phyloP scores from a whole-genome alignment of 2,797 vertebrate genomes.

The Enteromius anoplus region DNA sequence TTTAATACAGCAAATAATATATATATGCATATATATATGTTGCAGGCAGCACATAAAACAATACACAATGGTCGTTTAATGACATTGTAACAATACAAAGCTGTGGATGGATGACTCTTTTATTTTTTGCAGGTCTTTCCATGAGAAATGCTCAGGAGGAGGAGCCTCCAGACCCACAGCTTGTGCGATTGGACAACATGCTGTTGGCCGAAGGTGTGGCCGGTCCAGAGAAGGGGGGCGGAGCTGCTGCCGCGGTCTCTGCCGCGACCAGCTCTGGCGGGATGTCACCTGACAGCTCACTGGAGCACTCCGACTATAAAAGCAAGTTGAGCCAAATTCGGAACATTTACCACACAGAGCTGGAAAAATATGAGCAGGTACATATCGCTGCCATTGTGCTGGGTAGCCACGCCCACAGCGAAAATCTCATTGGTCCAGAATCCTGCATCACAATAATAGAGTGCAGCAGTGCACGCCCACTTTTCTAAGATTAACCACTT shows the following conservation, averaged over 20 bases:
- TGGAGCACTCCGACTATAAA: slow-evolving; percentile 95
- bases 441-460: slow-evolving; percentile 8
- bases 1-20: neutral
- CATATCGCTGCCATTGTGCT: slow-evolving; percentile 10
- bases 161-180: slow-evolving; percentile 90
- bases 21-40: neutral
- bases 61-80: neutral
- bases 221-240: slow-evolving; percentile 90
- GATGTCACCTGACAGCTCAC: slow-evolving; percentile 89
- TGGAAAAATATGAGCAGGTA: slow-evolving; percentile 97
- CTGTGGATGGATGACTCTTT: neutral
- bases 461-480: neutral
- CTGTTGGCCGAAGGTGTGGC: slow-evolving; percentile 92
- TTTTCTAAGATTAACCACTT: neutral
- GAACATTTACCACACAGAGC: slow-evolving; percentile 93
- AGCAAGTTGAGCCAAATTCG: slow-evolving; percentile 95
- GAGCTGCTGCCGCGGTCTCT: slow-evolving; percentile 86
- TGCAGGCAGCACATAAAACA: neutral
- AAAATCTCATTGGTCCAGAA: slow-evolving; percentile 28
- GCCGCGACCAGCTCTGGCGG: slow-evolving; percentile 90
- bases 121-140: slow-evolving; percentile 79
- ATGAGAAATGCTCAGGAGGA: slow-evolving; percentile 91
- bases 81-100: neutral
- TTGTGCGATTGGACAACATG: slow-evolving; percentile 94
- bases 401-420: neutral